Conservation (phyloP, 2,797 vertebrate species). For the Discoglossus pictus region DNA sequence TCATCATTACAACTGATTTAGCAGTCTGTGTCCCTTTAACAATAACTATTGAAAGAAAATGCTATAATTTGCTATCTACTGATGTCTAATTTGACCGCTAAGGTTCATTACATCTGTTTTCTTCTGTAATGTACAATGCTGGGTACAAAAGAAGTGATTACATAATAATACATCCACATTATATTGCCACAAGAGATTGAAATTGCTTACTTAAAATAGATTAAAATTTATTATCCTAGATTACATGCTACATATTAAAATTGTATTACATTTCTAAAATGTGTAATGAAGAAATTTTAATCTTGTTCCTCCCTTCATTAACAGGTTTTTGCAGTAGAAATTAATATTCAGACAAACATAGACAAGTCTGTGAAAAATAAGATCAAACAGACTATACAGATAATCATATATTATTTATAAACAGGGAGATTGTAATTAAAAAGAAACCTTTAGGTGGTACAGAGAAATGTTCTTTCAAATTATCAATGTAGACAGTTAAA, state of each 20-base stretch:
- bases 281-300: constrained; percentile 21
- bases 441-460: constrained; percentile 2
- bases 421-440: constrained; percentile 23
- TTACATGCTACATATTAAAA: constrained; percentile 26
- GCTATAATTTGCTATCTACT: no score
- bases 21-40: no score
- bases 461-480: neutral
- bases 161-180: constrained; percentile 11
- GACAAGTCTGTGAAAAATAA: constrained; percentile 9
- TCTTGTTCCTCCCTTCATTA: constrained; percentile 14
- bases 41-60: no score
- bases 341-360: constrained; percentile 15
- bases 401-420: constrained; percentile 29
- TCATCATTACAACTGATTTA: no score
- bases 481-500: no score
- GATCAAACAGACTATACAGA: constrained; percentile 15
- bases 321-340: constrained; percentile 14
- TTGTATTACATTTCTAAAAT: constrained; percentile 9
- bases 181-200: neutral
- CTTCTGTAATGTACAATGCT: neutral
- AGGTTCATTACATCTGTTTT: no score
- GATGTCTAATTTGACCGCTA: no score
- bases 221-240: constrained; percentile 20
- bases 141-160: neutral
- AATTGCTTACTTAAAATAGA: constrained; percentile 8